These are phyloP conservation scores for Haemorhous mexicanus DNA, from an alignment of 2,113 vertebrate species.

Conservation along the genomic window DNA sequence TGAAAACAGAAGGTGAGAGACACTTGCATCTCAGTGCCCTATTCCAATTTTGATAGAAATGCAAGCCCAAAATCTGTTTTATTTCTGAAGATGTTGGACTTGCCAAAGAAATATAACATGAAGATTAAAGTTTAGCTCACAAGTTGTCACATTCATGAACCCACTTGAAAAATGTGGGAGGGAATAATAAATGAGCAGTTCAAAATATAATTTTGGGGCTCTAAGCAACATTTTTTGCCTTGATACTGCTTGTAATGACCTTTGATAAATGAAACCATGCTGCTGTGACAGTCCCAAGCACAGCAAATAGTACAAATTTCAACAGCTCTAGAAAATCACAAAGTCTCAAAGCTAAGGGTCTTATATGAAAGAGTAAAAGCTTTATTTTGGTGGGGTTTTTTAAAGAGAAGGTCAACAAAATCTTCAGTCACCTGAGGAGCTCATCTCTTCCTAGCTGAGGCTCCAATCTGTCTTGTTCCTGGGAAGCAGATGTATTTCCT, in stretches of 20 bases:
- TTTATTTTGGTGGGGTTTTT: background rate
- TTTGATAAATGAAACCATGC: background rate
- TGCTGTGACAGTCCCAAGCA: background rate
- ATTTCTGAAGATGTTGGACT: background rate
- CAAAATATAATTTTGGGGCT: background rate
- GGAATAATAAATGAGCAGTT: background rate
- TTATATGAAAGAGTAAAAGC: background rate
- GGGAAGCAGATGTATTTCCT: background rate
- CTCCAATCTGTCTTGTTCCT: background rate
- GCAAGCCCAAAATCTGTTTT: background rate
- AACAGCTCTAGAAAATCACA: background rate
- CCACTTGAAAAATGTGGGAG: background rate
- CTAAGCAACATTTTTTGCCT: background rate
- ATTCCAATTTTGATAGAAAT: background rate
- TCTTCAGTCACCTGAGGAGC: background rate
- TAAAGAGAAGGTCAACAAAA: background rate
- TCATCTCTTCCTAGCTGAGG: background rate
- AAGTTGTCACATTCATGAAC: background rate
- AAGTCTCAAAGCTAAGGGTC: background rate
- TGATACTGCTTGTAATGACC: background rate
- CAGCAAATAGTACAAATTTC: background rate
- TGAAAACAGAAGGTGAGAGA: slow-evolving; percentile 80
- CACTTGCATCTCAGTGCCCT: background rate
- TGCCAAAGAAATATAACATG: background rate
- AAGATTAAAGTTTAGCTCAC: background rate